These are phyloP conservation scores for Prietella phreatophila DNA, from an alignment of 2,113 vertebrate species.

Conservation along the genomic window DNA sequence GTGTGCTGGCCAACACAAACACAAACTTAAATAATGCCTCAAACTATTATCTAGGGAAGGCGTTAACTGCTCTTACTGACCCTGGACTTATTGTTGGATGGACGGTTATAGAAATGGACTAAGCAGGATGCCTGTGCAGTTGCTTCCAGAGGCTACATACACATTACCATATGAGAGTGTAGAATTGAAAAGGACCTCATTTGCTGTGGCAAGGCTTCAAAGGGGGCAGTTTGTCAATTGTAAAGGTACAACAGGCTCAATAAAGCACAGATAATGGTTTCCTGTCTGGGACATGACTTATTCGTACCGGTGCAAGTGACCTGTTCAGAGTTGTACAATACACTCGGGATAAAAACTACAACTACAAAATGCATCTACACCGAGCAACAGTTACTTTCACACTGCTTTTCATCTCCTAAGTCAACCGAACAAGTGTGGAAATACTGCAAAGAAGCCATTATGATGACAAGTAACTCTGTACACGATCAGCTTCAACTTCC, in stretches of 20 bases:
- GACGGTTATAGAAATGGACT: conserved; percentile 21
- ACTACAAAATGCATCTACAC: too few relatives aligned
- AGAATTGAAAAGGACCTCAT: conserved; percentile 40
- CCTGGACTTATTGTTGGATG: conserved; percentile 40
- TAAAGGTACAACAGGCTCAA: conserved; percentile 52
- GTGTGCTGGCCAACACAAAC: not conserved
- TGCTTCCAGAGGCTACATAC: conserved; percentile 72
- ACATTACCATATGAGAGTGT: conserved; percentile 58
- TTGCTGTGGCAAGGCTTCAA: conserved; percentile 27
- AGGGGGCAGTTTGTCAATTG: conserved; percentile 39
- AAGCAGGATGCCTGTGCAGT: conserved; percentile 49
- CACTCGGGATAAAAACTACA: too few relatives aligned
- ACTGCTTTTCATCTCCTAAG: too few relatives aligned
- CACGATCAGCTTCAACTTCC: too few relatives aligned
- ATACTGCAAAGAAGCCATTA: too few relatives aligned
- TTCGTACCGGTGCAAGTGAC: too few relatives aligned
- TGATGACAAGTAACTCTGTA: too few relatives aligned
- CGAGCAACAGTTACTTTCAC: too few relatives aligned
- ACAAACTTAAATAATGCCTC: not conserved
- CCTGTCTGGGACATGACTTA: conserved; percentile 44
- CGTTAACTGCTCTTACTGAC: conserved; percentile 15
- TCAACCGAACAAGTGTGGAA: too few relatives aligned
- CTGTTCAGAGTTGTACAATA: too few relatives aligned
- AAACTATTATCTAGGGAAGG: conserved; percentile 24
- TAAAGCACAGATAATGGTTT: conserved; percentile 53